Base-by-base conservation (phyloP, 2,113 vertebrate genomes). In the Eudyptes chrysolophus region DNA sequence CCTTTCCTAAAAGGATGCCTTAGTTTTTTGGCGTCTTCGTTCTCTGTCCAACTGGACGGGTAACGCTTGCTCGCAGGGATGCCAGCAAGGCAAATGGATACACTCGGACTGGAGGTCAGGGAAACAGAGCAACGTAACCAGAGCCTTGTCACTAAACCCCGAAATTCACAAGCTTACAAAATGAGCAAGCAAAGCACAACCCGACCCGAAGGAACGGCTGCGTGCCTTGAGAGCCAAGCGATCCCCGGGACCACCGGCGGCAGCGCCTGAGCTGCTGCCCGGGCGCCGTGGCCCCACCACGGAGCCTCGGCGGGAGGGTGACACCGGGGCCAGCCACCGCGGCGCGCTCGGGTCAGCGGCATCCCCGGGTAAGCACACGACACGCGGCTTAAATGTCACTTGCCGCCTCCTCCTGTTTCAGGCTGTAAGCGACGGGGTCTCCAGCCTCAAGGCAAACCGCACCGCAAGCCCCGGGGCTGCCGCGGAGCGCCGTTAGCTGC, bases 81-180 rank as follows among this genome's bases (percentile, higher is more conserved):
- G 26, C 34, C 48, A 9, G 36, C 34, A 19, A 12, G 29, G 26
- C 32, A 7, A 30, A 66, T 1, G 1, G 18, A 9, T 3, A 2
- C 7, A 0, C 36, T 0, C 9, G 52, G 25, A 21, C 15, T 0
- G 34, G 70, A 32, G 30, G n/a, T 16, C 1, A 0, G 16, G 19
- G 8, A 36, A 38, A 14, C 9, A 2, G 38, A 22, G 40, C 15
- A 14, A 21, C 2, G 5, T 3, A 7, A 5, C 25, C 48, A 24
- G 16, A 11, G 34, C 24, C 18, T 24, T 5, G 11, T 1, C 68
- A 3, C 58, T 14, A 10, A 13, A 24, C 10, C 32, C 24, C 27
- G 14, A 26, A 30, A 44, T 4, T 27, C 49, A 11, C 70, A 7
- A 6, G 30, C 42, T 42, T 6, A 2, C 36, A 0, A 24, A 61